Base-by-base conservation (phyloP, 2,888 invertebrate species). In the Selenia dentaria region DNA sequence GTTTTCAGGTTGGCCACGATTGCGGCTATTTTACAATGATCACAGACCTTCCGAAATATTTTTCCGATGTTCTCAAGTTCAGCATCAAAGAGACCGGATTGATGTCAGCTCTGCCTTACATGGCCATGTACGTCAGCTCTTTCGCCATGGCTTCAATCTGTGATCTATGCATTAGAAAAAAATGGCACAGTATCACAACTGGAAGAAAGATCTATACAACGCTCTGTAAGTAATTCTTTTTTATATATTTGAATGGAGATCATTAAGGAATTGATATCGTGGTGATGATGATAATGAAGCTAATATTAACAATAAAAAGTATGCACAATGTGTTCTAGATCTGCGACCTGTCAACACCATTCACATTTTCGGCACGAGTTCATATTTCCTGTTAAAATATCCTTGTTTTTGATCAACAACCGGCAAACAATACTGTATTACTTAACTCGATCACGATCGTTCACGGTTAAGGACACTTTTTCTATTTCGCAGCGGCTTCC, bases 1-100 rank as follows among this genome's bases (percentile, higher is more conserved):
- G n/a, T n/a, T n/a, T n/a, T 11, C 89, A 94, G 87, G 74, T 93
- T 16, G 93, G 93, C 1, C 94, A 94, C 70, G 93, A 94, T 59
- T 94, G 93, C 92, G 93, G 94, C 1, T 93, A 94, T 62, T 94
- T 93, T 59, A 93, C 93, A 2, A 93, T 94, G 92, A 92, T 94
- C 11, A 93, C 94, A 0, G 94, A 94, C 62, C 80, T 94, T 10
- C 94, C 94, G 0, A 93, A 93, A 44, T 94, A 94, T 64, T 93
- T 94, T 86, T 92, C 91, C 3, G 93, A 93, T 49, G 92, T 94
- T 0, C 78, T 94, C 12, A 92, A 93, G 56, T 93, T 93, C 63
- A 92, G 93, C 57, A 92, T 94, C 24, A 86, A 92, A 52, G 86
- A 93, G 67, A 94, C 94, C 46, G 93, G 94, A 0, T 64, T 93